Evolutionary conservation across 2,113 vertebrate species (phyloP).

Genomic region (Siniperca chuatsi): DNA sequence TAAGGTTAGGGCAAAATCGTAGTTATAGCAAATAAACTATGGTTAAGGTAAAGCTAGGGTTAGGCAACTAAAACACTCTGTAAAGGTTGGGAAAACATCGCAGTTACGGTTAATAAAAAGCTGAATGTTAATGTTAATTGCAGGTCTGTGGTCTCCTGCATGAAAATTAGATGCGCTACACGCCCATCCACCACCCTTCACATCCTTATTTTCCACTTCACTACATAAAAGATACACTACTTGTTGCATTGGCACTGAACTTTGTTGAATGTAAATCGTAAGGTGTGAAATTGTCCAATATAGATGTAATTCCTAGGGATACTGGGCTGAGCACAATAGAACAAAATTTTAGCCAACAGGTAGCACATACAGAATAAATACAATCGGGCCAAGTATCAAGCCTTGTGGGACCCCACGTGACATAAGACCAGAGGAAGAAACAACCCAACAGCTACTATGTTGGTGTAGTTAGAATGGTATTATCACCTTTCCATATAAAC

Average conservation of each 20-base stretch:
- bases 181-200: no score
- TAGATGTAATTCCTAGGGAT: not conserved
- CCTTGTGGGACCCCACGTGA: slow-evolving; percentile 4
- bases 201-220: no score
- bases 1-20: not conserved
- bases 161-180: not conserved
- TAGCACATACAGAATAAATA: not conserved
- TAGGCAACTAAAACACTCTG: not conserved
- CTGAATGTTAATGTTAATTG: not conserved
- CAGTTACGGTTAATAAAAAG: not conserved
- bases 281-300: not conserved
- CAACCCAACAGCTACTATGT: not conserved
- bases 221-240: no score
- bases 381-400: not conserved
- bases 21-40: no score
- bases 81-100: not conserved
- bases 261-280: no score
- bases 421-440: not conserved
- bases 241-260: no score
- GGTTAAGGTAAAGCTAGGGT: not conserved
- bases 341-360: not conserved
- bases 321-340: not conserved
- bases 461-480: no score
- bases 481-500: no score
- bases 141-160: not conserved